Percentiles rank a stretch among this genome's conserved stretches.
Conservation (phyloP, 1,140 invertebrate genomes). For the Trinorchestia longiramus region DNA sequence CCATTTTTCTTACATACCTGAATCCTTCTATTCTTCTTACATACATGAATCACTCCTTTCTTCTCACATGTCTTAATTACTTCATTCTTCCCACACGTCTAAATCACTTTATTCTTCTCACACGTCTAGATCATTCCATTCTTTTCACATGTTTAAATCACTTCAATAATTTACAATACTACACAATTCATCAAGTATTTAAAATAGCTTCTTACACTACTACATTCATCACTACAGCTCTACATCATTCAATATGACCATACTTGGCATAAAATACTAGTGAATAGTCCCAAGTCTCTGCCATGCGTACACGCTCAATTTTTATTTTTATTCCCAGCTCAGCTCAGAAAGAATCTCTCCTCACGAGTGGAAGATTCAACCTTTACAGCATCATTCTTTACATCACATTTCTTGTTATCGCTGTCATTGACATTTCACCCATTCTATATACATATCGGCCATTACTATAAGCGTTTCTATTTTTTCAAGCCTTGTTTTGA, state of each 20-base stretch:
- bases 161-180: neutral
- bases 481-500: neutral
- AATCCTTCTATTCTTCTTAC: too few species aligned
- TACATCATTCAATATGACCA: neutral
- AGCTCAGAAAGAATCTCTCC: too few species aligned
- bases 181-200: neutral
- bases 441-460: too few species aligned
- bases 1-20: too few species aligned
- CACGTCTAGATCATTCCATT: neutral
- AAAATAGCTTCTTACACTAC: neutral
- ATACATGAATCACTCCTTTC: too few species aligned
- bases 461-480: neutral
- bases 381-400: too few species aligned
- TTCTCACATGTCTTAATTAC: too few species aligned
- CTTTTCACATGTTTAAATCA: neutral
- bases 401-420: too few species aligned
- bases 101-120: neutral
- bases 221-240: neutral
- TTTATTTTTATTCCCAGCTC: neutral
- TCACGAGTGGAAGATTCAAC: too few species aligned
- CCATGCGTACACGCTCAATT: neutral
- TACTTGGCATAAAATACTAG: too few species aligned
- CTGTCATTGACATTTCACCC: too few species aligned
- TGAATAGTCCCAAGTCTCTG: neutral
- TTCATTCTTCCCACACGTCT: too few species aligned